phyloP scores from a whole-genome alignment of 2,888 invertebrate genomes.

The Lycocerus yunnanus region DNA sequence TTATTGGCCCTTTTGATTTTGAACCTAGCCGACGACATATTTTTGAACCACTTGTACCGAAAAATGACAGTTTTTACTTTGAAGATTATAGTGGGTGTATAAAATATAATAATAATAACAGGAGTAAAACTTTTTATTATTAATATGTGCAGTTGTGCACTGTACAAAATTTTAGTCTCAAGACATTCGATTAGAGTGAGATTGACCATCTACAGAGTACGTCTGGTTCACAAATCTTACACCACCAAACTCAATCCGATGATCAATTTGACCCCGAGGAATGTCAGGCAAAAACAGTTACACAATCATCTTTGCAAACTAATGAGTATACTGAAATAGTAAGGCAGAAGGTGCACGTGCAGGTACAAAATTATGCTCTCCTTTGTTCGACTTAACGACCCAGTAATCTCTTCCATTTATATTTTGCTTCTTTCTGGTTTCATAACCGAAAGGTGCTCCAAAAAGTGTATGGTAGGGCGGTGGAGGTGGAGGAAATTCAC shows the following conservation, averaged over 20 bases:
- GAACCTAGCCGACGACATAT: no score
- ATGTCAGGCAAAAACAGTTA: neutral
- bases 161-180: neutral
- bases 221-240: neutral
- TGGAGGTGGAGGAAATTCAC: constrained; percentile 55
- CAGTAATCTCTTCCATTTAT: constrained; percentile 80
- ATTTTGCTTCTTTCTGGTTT: constrained; percentile 19
- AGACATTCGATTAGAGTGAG: neutral
- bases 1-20: neutral
- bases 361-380: constrained; percentile 72
- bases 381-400: constrained; percentile 64
- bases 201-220: neutral
- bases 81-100: no score
- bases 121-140: neutral
- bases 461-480: constrained; percentile 70
- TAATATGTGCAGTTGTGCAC: neutral
- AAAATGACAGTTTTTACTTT: no score
- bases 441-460: constrained; percentile 49
- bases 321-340: constrained; percentile 66
- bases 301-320: constrained; percentile 4
- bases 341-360: constrained; percentile 77
- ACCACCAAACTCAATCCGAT: neutral
- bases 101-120: neutral
- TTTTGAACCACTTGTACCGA: no score
- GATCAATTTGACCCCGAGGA: neutral